phyloP scores from a whole-genome alignment of 2,888 invertebrate species.

The Rutpela maculata region DNA sequence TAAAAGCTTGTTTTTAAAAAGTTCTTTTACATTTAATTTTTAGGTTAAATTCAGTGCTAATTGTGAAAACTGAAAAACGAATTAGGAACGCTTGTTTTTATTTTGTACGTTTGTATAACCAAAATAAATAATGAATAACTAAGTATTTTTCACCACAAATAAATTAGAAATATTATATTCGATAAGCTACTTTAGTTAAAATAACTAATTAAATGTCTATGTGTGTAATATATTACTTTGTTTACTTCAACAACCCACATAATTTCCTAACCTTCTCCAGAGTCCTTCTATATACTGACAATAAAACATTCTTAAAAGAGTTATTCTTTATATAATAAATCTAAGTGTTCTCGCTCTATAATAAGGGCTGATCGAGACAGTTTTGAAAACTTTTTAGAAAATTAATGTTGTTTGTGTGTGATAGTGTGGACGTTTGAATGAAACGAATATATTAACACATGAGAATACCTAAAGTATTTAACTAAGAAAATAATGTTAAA shows the following conservation, averaged over 20 bases:
- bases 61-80: too few relatives aligned
- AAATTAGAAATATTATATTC: too few relatives aligned
- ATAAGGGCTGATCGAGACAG: background rate
- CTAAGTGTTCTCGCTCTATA: slow-evolving; percentile 1
- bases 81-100: too few relatives aligned
- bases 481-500: too few relatives aligned
- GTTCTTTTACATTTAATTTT: too few relatives aligned
- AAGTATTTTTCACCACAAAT: too few relatives aligned
- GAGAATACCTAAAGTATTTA: background rate
- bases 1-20: too few relatives aligned
- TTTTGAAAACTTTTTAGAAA: background rate
- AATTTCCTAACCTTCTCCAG: background rate
- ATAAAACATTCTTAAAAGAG: background rate
- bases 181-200: too few relatives aligned
- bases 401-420: background rate
- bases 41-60: too few relatives aligned
- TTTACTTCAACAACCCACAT: background rate
- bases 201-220: too few relatives aligned
- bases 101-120: too few relatives aligned
- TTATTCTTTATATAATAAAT: background rate
- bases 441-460: background rate
- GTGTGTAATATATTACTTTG: background rate
- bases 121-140: too few relatives aligned
- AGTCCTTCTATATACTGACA: background rate
- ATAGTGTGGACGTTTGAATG: background rate